Base-by-base conservation (phyloP, 64 coral and sea anemone genomes). In the Cladopsammia gracilis region DNA sequence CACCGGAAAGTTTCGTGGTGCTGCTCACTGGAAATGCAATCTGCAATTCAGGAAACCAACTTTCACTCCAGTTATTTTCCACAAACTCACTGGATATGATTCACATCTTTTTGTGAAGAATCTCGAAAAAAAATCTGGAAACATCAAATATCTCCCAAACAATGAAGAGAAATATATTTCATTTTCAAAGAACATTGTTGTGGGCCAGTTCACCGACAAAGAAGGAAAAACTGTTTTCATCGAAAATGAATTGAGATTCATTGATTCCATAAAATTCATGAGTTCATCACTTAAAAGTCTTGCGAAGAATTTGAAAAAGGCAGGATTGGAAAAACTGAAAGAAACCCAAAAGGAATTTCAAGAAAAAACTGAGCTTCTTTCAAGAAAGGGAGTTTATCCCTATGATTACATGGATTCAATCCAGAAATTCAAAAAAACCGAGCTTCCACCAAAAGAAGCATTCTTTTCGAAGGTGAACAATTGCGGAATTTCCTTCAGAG, bases 11-110 rank as follows among this genome's bases (percentile, higher is more conserved):
- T 83, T 47, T 58, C 14, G 64, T 72, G 77, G 89, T 20, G 89
- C 89, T 12, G 89, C 89, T 25, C 89, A 91, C 20, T 73, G 60
- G 4, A 8, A 23, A 48, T 91, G 89, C 20, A 91, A 91, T 6
- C 24, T 91, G 18, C 0, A 83, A 12, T 91, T 13, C 13, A 72
- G 8, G 50, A 73, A 56, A 52, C 89, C 89, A 16, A 82, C 72
- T 42, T 91, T 91, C 34, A 34, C 34, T 34, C 34, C 34, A 34
- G 34, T 34, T 2, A 34, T 34, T 34, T 34, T 34, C 34, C 34
- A 34, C 34, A 34, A 34, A 0, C 34, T 34, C 2, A 2, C 34
- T 34, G 2, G 2, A 34, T 34, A 34, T 34, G 34, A 34, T 34
- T 34, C 34, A 34, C 34, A 34, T 34, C 34, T 34, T 34, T 34